Percentiles rank a stretch among this genome's conserved stretches.
These are phyloP conservation scores for Heliconius eleuchia DNA, from an alignment of 1,140 invertebrate species.

Conservation along the genomic window DNA sequence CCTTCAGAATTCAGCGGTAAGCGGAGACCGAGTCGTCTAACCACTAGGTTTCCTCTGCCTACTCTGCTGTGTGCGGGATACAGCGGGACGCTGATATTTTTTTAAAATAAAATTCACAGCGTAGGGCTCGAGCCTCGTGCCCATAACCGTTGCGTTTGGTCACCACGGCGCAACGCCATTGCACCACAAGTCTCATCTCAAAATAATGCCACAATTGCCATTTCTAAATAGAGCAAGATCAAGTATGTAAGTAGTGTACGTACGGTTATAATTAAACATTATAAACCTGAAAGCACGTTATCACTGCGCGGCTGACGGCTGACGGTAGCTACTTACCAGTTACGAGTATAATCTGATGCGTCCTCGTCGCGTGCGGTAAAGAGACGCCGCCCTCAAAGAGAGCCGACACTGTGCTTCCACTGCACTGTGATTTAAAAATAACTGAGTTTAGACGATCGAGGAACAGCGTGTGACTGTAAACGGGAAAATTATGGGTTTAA, in stretches of 20 bases:
- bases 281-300: conserved; percentile 4
- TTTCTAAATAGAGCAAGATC: neutral
- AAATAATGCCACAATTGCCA: neutral
- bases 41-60: no score
- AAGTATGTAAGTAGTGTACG: neutral
- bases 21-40: no score
- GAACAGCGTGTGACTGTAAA: no score
- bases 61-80: no score
- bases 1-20: no score
- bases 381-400: conserved; percentile 1
- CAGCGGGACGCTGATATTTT: no score
- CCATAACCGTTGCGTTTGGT: no score
- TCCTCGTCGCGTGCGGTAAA: neutral
- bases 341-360: neutral
- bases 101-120: no score
- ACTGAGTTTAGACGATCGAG: neutral
- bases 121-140: no score
- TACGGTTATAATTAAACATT: conserved; percentile 13
- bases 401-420: conserved; percentile 9
- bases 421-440: neutral
- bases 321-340: conserved; percentile 6
- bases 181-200: neutral
- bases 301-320: neutral
- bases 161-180: no score
- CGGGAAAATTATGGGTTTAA: no score